Evolutionary conservation across 2,113 vertebrate species (phyloP).

Genomic region (Jacana jacana): DNA sequence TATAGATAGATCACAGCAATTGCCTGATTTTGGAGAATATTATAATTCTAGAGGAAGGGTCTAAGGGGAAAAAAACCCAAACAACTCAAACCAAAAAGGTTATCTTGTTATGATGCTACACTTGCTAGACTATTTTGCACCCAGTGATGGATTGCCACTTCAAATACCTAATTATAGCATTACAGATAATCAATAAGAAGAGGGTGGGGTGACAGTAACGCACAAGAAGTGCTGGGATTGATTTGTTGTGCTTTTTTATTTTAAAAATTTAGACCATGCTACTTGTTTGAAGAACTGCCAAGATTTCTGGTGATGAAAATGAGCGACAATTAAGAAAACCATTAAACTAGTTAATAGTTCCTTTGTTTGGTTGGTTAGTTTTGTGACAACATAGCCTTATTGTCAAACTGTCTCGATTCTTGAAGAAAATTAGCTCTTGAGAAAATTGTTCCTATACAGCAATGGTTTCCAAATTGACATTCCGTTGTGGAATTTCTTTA

Average conservation of each 20-base stretch:
- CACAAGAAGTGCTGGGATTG: neutral
- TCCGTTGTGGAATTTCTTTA: neutral
- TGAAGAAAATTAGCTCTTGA: neutral
- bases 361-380: neutral
- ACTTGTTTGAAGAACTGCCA: neutral
- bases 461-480: neutral
- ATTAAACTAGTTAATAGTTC: neutral
- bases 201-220: neutral
- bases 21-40: neutral
- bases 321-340: neutral
- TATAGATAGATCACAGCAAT: neutral
- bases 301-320: neutral
- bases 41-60: neutral
- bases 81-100: neutral
- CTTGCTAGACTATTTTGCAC: neutral
- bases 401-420: neutral
- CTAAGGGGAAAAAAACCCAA: rapidly evolving
- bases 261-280: neutral
- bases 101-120: neutral
- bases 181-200: neutral
- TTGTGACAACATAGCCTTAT: neutral
- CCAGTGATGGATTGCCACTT: neutral
- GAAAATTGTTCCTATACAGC: neutral
- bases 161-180: neutral
- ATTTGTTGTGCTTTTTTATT: neutral